Conservation (phyloP, 2,797 vertebrate species). For the Lepilemur ruficaudatus region DNA sequence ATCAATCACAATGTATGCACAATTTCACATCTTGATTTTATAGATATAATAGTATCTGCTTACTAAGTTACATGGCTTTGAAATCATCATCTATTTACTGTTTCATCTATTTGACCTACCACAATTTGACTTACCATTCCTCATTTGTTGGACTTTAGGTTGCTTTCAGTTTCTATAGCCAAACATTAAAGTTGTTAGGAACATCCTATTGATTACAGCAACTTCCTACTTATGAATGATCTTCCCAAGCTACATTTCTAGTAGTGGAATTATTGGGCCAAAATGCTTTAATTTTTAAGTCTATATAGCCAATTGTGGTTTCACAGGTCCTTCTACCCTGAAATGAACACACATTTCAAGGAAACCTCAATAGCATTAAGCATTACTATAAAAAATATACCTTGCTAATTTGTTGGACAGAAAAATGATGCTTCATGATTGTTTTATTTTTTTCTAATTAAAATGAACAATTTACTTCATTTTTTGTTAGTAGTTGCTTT, state of each 20-base stretch:
- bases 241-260: neutral
- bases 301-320: neutral
- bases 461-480: neutral
- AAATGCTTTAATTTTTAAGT: neutral
- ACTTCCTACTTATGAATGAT: neutral
- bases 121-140: neutral
- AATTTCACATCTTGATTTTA: neutral
- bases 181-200: neutral
- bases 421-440: neutral
- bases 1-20: neutral
- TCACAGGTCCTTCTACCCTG: rapidly evolving
- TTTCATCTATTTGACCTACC: neutral
- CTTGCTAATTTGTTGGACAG: neutral
- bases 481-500: neutral
- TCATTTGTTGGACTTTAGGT: neutral
- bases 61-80: neutral
- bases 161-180: neutral
- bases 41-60: neutral
- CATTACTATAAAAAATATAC: neutral
- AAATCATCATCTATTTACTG: neutral
- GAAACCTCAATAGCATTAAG: neutral
- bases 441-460: constrained; percentile 2
- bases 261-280: neutral
- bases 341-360: neutral
- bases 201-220: neutral